A percentile compares a stretch with the other conserved stretches of the same genome.
These are phyloP conservation scores for Heloderma charlesbogerti DNA, from an alignment of 2,113 vertebrate species.

Conservation along the genomic window DNA sequence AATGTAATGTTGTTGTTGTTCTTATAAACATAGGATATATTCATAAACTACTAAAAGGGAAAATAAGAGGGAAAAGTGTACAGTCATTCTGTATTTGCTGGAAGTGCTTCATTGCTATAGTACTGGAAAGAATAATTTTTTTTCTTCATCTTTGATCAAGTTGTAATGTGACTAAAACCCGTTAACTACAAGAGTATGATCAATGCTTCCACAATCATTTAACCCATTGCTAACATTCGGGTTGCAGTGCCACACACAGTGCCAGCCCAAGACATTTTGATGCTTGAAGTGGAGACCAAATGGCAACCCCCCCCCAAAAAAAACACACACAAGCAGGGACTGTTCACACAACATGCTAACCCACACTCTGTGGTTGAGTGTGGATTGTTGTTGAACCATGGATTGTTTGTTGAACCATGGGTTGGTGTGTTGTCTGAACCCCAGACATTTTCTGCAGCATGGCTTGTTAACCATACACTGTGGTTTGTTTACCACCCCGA, in stretches of 20 bases:
- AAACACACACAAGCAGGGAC: neutral
- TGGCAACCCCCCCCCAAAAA: neutral
- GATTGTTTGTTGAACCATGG: no score
- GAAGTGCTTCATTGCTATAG: neutral
- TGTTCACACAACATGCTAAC: no score
- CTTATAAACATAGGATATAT: neutral
- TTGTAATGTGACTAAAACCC: fast-evolving
- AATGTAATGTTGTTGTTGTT: neutral
- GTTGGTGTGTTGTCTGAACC: no score
- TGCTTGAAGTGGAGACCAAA: neutral
- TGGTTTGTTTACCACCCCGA: no score
- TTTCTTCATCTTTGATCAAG: neutral
- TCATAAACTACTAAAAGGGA: neutral
- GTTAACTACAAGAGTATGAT: neutral
- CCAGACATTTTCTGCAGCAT: no score
- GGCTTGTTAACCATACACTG: no score
- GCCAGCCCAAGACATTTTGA: neutral
- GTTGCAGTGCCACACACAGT: neutral
- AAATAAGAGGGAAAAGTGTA: neutral
- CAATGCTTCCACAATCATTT: neutral
- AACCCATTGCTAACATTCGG: neutral
- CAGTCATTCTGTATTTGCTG: neutral
- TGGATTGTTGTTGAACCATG: no score
- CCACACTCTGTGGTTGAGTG: no score
- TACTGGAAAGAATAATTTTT: neutral